These are phyloP conservation scores for Meteorus colon DNA, from an alignment of 2,888 invertebrate genomes.

Conservation along the genomic window DNA sequence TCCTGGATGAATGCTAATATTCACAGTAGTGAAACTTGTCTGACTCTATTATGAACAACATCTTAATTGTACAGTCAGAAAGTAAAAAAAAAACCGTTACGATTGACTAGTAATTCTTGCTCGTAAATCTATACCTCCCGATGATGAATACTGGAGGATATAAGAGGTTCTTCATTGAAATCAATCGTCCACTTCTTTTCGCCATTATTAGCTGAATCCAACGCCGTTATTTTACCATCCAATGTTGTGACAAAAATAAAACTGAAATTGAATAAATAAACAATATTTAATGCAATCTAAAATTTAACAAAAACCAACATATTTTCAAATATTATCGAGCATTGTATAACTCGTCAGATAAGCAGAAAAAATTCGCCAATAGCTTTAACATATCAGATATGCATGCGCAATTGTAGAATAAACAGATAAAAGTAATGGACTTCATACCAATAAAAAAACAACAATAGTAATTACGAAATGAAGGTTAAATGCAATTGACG, in stretches of 20 bases:
- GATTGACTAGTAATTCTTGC: not conserved
- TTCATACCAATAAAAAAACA: not conserved
- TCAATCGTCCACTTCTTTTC: slow-evolving; percentile 85
- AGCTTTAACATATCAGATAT: too few species aligned
- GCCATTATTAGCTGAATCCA: slow-evolving; percentile 82
- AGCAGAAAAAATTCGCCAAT: too few species aligned
- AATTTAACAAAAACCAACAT: not conserved
- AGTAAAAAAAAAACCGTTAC: not conserved
- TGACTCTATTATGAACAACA: too few species aligned
- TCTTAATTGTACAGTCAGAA: not conserved
- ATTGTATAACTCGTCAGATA: too few species aligned
- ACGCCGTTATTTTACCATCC: slow-evolving; percentile 90
- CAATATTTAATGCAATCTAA: not conserved
- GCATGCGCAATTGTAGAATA: too few species aligned
- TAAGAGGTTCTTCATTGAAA: slow-evolving; percentile 83
- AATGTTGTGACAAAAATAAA: slow-evolving; percentile 90
- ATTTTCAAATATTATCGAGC: too few species aligned
- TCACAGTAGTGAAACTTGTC: too few species aligned
- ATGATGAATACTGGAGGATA: slow-evolving; percentile 92
- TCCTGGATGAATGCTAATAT: too few species aligned
- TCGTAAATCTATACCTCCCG: slow-evolving; percentile 80
- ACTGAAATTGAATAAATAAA: slow-evolving; percentile 70
- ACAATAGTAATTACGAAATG: not conserved
- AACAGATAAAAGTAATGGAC: too few species aligned
- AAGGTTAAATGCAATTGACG: not conserved